These are phyloP conservation scores for Enteromius argenteus DNA, from an alignment of 2,797 vertebrate genomes.

Conservation along the genomic window DNA sequence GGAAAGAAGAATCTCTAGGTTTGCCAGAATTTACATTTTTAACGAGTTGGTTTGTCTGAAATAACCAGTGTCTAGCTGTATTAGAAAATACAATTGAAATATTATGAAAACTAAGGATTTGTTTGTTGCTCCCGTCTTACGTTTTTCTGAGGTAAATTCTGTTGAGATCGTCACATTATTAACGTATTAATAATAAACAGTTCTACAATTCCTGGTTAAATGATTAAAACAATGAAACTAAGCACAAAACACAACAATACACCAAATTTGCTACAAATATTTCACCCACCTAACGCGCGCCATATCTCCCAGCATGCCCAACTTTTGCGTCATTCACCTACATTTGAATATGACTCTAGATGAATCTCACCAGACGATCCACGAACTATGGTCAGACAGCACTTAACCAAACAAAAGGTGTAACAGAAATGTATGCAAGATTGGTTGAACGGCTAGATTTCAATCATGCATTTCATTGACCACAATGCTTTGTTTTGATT, in stretches of 20 bases:
- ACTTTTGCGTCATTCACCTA: background rate
- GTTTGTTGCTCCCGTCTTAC: too few relatives aligned
- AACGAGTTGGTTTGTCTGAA: too few relatives aligned
- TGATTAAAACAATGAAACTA: background rate
- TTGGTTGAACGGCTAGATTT: background rate
- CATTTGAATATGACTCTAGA: background rate
- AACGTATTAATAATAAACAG: background rate
- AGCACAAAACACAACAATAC: background rate
- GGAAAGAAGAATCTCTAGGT: background rate
- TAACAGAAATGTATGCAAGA: background rate
- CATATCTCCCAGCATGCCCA: background rate
- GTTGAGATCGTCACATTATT: background rate
- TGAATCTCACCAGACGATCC: too few relatives aligned
- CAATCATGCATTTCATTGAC: background rate
- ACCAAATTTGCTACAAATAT: too few relatives aligned
- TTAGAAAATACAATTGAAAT: background rate
- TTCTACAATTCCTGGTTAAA: background rate
- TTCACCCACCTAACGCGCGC: background rate
- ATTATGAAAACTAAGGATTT: background rate
- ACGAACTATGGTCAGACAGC: background rate
- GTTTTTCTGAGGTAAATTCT: background rate
- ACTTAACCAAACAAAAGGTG: background rate
- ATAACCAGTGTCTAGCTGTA: background rate
- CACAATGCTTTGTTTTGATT: background rate
- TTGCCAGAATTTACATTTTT: background rate